Conservation (phyloP, 2,797 vertebrate species). For the Siniperca obscura region DNA sequence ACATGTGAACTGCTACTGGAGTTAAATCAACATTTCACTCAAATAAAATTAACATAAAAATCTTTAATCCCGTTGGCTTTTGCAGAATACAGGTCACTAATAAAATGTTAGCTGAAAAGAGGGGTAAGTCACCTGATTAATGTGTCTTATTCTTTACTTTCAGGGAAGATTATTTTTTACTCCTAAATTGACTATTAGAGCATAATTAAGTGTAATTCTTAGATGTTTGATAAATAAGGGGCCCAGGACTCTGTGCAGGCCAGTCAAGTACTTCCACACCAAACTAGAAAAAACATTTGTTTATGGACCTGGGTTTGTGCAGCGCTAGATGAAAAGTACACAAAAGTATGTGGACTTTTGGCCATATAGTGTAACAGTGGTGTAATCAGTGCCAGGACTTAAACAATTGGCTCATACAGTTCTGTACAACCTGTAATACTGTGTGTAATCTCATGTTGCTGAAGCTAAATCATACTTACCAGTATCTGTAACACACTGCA, state of each 20-base stretch:
- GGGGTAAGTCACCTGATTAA: background rate
- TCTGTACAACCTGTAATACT: background rate
- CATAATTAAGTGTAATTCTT: background rate
- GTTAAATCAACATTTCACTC: too few relatives aligned
- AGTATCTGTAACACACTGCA: constrained; percentile 23
- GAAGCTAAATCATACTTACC: constrained; percentile 45
- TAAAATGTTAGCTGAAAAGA: background rate
- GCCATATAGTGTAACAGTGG: constrained; percentile 11
- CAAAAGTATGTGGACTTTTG: background rate
- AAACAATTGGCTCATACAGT: background rate
- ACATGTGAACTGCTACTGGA: background rate
- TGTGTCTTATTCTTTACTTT: too few relatives aligned
- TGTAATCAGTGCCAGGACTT: constrained; percentile 1
- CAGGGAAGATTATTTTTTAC: background rate
- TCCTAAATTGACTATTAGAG: background rate
- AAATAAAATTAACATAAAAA: too few relatives aligned
- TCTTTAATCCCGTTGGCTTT: too few relatives aligned
- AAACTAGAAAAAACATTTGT: background rate
- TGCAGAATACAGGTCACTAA: too few relatives aligned
- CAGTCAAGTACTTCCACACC: background rate
- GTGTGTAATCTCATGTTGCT: background rate
- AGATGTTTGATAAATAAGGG: background rate
- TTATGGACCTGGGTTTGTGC: background rate
- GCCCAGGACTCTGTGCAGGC: background rate
- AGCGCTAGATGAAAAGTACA: background rate